Evolutionary conservation across 2,888 invertebrate species (phyloP), one percentile per base, ranked within the genome.

Genomic region (Spilarctia lutea): DNA sequence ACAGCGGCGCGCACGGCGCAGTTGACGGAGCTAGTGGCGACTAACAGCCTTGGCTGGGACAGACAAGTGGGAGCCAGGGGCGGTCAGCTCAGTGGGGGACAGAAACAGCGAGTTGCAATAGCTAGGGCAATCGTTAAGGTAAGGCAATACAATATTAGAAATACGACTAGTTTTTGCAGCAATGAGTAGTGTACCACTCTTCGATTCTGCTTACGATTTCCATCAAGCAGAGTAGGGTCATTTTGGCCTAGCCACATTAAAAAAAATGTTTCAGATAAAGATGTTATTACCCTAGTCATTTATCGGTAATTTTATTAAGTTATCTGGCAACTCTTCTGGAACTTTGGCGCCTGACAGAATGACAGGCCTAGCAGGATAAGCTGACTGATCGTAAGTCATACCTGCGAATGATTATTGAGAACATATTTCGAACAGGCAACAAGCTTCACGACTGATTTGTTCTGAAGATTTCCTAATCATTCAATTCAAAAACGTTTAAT

Each of bases 41-140:
- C 97, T 97, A 20, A 92, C 92, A 72, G 94, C 94, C 83, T 97
- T 6, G 98, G 98, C 2, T 97, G 98, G 86, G 96, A 98, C 75
- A 98, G 89, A 98, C 0, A 97, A 72, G 99, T 99, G 18, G 99
- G 99, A 0, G 99, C 99, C 90, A 95, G 98, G 98, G 99, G 8
- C 79, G 96, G 98, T 16, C 97, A 98, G 95, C 96, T 99, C 67
- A 99, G 99, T 87, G 99, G 99, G 52, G 99, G 99, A 0, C 99
- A 99, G 93, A 98, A 98, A 86, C 99, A 99, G 90, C 96, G 99
- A 83, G 98, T 99, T 42, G 99, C 99, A 45, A 99, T 99, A 86
- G 99, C 99, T 0, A 95, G 99, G 81, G 99, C 99, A 24, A 96
- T 99, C 56, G 97, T 99, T 70, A 98, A 98, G 97, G 98, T 98